Conservation (phyloP, 2,113 vertebrate species). For the Muntiacus reevesi region DNA sequence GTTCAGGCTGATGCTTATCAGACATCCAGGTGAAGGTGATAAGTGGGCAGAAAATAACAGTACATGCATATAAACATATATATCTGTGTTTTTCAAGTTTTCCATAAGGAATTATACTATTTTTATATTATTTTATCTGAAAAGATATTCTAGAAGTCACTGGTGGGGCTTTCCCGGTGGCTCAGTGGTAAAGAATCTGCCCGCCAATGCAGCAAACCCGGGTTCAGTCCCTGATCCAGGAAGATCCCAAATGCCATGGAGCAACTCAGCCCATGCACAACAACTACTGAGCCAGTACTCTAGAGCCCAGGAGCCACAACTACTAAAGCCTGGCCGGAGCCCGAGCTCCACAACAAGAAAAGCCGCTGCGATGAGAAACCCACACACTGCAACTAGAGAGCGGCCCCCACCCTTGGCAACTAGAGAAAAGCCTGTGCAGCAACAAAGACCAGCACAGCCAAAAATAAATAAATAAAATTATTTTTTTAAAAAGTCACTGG, state of each 20-base stretch:
- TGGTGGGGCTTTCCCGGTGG: background rate
- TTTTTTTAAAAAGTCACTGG: background rate
- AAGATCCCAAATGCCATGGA: background rate
- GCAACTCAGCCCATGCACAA: background rate
- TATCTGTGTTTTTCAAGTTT: background rate
- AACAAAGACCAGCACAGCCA: background rate
- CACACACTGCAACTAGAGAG: background rate
- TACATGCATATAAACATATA: background rate
- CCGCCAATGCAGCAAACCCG: background rate
- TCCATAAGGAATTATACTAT: background rate
- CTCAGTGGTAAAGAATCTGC: background rate
- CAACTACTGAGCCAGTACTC: background rate
- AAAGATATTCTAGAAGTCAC: background rate
- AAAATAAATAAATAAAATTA: background rate
- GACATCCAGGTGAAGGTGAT: background rate
- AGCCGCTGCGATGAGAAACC: background rate
- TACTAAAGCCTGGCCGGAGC: background rate
- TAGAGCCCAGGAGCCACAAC: background rate
- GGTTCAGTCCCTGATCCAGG: background rate
- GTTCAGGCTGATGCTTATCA: background rate
- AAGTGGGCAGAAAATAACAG: background rate
- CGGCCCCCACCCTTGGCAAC: background rate
- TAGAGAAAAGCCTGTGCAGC: background rate
- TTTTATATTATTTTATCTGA: background rate
- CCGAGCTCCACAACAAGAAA: background rate